Evolutionary conservation across 2,797 vertebrate species (phyloP), one percentile per base, ranked within the genome.

Genomic region (Antennarius maculatus): DNA sequence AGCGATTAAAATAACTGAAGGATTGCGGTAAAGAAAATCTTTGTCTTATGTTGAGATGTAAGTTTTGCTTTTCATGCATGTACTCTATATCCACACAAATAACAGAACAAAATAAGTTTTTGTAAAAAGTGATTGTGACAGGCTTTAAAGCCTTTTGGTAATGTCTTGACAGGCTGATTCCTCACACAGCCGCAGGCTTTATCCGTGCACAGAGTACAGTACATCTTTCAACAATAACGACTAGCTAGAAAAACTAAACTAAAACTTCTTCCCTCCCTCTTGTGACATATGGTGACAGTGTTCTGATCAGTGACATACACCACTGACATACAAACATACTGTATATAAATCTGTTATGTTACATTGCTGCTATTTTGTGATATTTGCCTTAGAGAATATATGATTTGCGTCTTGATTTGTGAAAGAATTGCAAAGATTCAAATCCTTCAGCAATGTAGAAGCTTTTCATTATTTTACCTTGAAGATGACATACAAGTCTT

Each of bases 181-280:
- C 55, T 59, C 54, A 66, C 62, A 76, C 66, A 81, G 80, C 79
- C 74, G 72, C 43, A 13, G 66, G 84, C 50, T 64, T 67, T 57
- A 51, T 48, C 66, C 42, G 39, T 34, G 64, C 61, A 56, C 34
- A 43, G 37, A 61, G 34, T 34, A 48, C 46, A 27, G 34, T 76
- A 80, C 7, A 62, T 76, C 71, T 59, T 7, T 64, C 34, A 15
- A 8, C 28, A 59, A 17, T 61, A 51, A 80, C 18, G 34, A 54
- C 23, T 18, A 55, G 42, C 45, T 49, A 9, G 7, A 72, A 64
- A 63, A 52, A 61, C 47, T 39, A 10, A 39, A 39, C 37, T 3
- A 43, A 42, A 73, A 83, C 73, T 79, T 86, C 79, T 76, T 70
- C 68, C 61, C 73, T 78, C 49, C 73, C 57, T 13, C 65, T 51